phyloP scores from a whole-genome alignment of 2,888 invertebrate species.

The Salticus scenicus region DNA sequence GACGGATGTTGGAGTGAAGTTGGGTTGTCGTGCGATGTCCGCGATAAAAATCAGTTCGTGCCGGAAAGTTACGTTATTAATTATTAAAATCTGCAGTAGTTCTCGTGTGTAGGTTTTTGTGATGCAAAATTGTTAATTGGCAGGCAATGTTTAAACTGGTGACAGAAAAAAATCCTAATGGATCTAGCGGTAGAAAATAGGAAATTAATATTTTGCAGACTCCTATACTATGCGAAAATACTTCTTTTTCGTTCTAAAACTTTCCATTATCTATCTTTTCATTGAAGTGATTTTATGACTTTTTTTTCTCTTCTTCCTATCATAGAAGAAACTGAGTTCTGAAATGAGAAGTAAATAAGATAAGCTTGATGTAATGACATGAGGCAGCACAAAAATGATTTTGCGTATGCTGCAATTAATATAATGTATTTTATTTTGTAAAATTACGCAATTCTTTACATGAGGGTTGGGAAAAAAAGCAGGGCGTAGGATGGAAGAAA shows the following conservation, averaged over 20 bases:
- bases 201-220: neutral
- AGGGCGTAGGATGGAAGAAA: no score
- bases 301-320: neutral
- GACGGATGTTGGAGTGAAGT: slow-evolving; percentile 36
- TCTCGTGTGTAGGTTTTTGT: neutral
- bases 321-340: neutral
- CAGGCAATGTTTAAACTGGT: neutral
- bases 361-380: neutral
- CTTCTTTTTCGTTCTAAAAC: neutral
- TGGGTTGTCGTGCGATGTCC: slow-evolving; percentile 39
- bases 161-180: neutral
- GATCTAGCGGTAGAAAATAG: neutral
- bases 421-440: neutral
- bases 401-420: neutral
- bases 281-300: neutral
- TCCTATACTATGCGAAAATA: neutral
- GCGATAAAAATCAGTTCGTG: slow-evolving; percentile 47
- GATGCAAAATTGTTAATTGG: slow-evolving; percentile 9
- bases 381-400: neutral
- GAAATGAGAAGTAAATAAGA: neutral
- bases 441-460: no score
- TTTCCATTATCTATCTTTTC: neutral
- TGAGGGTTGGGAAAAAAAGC: no score
- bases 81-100: slow-evolving; percentile 21
- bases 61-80: slow-evolving; percentile 49